Evolutionary conservation across 2,113 vertebrate species (phyloP).

Genomic region (Recurvirostra avosetta): DNA sequence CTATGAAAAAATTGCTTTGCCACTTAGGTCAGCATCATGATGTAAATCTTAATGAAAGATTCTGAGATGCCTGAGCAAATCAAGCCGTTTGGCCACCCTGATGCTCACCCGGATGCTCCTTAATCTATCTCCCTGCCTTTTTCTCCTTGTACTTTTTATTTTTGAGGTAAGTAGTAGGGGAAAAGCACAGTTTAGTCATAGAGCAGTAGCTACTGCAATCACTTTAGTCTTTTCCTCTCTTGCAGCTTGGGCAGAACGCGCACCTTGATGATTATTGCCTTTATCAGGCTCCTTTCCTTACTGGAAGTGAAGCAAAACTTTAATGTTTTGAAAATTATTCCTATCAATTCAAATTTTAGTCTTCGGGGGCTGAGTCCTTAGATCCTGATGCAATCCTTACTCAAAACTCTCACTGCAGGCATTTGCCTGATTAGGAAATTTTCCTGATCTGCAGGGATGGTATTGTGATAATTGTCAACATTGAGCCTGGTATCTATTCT

Average conservation of each 20-base stretch:
- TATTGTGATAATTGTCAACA: neutral
- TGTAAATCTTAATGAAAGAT: constrained; percentile 68
- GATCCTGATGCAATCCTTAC: neutral
- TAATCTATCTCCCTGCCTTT: neutral
- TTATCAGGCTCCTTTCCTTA: neutral
- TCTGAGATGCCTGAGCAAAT: constrained; percentile 41
- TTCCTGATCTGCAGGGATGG: neutral
- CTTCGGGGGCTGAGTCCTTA: neutral
- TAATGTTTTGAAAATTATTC: neutral
- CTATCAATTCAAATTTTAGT: neutral
- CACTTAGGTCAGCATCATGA: constrained; percentile 47
- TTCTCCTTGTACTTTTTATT: neutral
- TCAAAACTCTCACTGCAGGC: neutral
- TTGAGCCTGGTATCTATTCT: neutral
- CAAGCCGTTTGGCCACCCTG: neutral
- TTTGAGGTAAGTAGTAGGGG: neutral
- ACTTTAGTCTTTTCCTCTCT: neutral
- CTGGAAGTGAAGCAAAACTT: neutral
- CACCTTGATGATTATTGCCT: neutral
- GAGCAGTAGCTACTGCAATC: neutral
- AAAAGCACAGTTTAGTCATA: neutral
- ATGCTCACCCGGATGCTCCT: constrained; percentile 19
- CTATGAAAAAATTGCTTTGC: constrained; percentile 63
- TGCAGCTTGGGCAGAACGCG: neutral
- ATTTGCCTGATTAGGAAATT: neutral